phyloP scores from a whole-genome alignment of 2,888 invertebrate species.

The Fragum fragum region DNA sequence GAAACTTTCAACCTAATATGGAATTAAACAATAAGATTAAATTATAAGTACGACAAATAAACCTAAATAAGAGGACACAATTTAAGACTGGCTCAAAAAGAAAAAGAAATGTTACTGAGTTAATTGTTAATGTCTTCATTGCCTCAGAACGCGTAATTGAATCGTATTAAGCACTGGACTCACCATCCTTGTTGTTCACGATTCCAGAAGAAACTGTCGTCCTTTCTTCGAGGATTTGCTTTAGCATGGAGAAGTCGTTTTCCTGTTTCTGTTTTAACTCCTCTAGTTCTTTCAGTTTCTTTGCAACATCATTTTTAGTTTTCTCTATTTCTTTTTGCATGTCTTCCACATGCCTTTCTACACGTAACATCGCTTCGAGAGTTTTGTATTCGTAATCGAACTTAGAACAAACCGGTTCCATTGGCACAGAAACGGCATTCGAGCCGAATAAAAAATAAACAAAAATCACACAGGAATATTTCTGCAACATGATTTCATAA shows the following conservation, averaged over 20 bases:
- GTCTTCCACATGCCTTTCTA: neutral
- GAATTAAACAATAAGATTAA: too few species aligned
- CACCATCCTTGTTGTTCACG: too few species aligned
- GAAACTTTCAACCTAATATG: too few species aligned
- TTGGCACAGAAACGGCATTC: neutral
- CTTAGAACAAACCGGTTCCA: conserved; percentile 6
- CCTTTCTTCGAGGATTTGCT: neutral
- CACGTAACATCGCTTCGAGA: neutral
- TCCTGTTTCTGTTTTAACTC: neutral
- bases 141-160: too few species aligned
- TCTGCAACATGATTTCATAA: neutral
- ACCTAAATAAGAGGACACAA: too few species aligned
- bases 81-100: too few species aligned
- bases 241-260: neutral
- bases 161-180: too few species aligned
- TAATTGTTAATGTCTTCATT: too few species aligned
- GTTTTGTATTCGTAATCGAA: conserved; percentile 9
- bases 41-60: too few species aligned
- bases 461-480: neutral
- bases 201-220: neutral
- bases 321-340: neutral
- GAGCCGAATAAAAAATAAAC: neutral
- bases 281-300: neutral
- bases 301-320: neutral
- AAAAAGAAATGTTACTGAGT: too few species aligned